A percentile compares a stretch with the other conserved stretches of the same genome.
Evolutionary conservation across 92 coral and sea anemone genomes (phyloP).

Genomic region (Palythoa grandis): DNA sequence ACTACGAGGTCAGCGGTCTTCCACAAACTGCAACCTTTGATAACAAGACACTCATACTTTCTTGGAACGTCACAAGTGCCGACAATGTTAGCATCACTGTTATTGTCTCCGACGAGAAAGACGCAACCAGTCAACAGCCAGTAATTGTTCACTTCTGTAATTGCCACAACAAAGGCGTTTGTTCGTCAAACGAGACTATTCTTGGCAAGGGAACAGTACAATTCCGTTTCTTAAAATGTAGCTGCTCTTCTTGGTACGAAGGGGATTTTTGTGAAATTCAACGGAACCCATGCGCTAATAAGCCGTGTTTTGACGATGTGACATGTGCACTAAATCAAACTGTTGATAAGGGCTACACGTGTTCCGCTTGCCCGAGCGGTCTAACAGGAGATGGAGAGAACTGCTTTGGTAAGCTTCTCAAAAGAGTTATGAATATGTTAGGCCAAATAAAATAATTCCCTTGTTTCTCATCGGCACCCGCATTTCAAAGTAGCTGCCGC

Average conservation of each 20-base stretch:
- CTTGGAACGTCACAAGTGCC: constrained; percentile 36
- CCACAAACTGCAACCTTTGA: constrained; percentile 64
- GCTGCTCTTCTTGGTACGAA: constrained; percentile 57
- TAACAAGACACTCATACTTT: constrained; percentile 42
- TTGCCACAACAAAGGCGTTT: constrained; percentile 58
- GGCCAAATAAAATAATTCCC: too few species aligned
- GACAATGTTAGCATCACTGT: constrained; percentile 48
- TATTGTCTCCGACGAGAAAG: constrained; percentile 63
- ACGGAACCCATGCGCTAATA: constrained; percentile 62
- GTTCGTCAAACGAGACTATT: constrained; percentile 52
- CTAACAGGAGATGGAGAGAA: constrained; percentile 71
- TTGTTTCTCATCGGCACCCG: too few species aligned
- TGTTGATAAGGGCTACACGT: constrained; percentile 63
- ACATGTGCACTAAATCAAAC: constrained; percentile 45
- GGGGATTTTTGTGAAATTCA: constrained; percentile 69
- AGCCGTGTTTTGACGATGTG: constrained; percentile 66
- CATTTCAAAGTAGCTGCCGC: too few species aligned
- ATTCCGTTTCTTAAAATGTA: constrained; percentile 64
- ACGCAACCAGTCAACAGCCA: constrained; percentile 45
- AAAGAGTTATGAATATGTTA: not conserved
- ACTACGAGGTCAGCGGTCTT: constrained; percentile 43
- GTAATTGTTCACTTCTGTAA: constrained; percentile 62
- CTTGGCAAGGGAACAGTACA: constrained; percentile 44
- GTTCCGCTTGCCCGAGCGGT: constrained; percentile 79
- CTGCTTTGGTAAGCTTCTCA: constrained; percentile 59